Evolutionary conservation across 2,888 invertebrate species (phyloP).

Genomic region (Sycophila texana): DNA sequence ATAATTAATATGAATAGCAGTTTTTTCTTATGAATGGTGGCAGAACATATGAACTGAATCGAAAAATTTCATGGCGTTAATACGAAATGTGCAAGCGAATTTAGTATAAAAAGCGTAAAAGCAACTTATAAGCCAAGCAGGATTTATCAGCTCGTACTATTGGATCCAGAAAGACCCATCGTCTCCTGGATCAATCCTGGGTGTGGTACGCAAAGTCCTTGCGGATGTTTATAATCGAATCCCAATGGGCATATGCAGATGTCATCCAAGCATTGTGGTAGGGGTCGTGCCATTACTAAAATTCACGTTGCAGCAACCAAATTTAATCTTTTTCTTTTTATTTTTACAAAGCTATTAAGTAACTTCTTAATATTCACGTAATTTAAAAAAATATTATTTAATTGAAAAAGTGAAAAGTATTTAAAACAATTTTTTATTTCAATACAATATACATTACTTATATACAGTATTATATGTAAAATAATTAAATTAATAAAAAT

Average conservation of each 20-base stretch:
- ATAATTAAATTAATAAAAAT: too few relatives aligned
- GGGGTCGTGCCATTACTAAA: slow-evolving; percentile 73
- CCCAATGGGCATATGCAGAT: slow-evolving; percentile 76
- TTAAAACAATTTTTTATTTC: neutral
- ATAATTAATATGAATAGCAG: too few relatives aligned
- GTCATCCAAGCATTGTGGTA: slow-evolving; percentile 75
- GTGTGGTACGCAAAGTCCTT: slow-evolving; percentile 72
- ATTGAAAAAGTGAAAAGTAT: neutral
- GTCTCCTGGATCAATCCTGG: slow-evolving; percentile 72
- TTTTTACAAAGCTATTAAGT: slow-evolving; percentile 19
- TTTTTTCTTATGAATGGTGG: too few relatives aligned
- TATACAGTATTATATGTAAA: too few relatives aligned
- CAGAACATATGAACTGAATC: too few relatives aligned
- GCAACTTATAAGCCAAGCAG: slow-evolving; percentile 61
- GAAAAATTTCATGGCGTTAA: too few relatives aligned
- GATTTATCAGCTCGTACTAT: slow-evolving; percentile 68
- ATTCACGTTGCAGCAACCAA: slow-evolving; percentile 61
- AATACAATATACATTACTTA: neutral
- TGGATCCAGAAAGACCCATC: slow-evolving; percentile 74
- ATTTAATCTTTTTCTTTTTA: slow-evolving; percentile 42
- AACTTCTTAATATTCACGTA: neutral
- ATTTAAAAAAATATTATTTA: neutral
- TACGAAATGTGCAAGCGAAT: neutral
- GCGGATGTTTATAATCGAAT: slow-evolving; percentile 70
- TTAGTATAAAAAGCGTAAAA: neutral